Evolutionary conservation across 1,140 invertebrate genomes (phyloP).

Genomic region (Drosophila oshimai): DNA sequence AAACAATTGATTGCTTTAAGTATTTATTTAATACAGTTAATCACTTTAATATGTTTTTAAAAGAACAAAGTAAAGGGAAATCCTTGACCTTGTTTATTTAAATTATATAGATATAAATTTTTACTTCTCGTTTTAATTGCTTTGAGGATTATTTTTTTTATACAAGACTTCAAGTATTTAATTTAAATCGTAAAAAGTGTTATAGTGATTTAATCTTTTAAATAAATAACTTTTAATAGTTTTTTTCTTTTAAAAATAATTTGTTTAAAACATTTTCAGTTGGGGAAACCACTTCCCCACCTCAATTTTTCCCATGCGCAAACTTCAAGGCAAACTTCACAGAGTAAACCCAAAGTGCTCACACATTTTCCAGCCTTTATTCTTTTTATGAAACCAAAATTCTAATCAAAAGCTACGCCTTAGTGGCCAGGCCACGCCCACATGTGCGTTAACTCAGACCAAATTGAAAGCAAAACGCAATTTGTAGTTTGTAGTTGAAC

Average conservation of each 20-base stretch:
- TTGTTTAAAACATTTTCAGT: neutral
- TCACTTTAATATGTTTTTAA: too few species aligned
- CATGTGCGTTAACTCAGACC: conserved; percentile 27
- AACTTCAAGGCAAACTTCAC: conserved; percentile 29
- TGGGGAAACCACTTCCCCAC: neutral
- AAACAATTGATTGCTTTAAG: neutral
- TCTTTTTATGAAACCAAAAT: conserved; percentile 12
- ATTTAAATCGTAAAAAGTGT: too few species aligned
- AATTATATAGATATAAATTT: too few species aligned
- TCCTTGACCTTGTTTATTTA: too few species aligned
- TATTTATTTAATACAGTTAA: too few species aligned
- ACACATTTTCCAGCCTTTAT: conserved; percentile 10
- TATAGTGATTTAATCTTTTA: too few species aligned
- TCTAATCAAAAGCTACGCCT: conserved; percentile 38
- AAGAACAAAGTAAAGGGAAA: too few species aligned
- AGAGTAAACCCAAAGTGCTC: neutral
- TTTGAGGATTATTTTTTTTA: too few species aligned
- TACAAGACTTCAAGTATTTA: too few species aligned
- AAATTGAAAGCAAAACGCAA: conserved; percentile 54
- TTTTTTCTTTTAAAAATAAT: too few species aligned
- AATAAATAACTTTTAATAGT: too few species aligned
- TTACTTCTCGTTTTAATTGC: too few species aligned
- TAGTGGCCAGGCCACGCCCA: conserved; percentile 29
- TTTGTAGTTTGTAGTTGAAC: conserved; percentile 52
- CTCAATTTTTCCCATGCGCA: neutral